A percentile compares a stretch with the other conserved stretches of the same genome.
These are phyloP conservation scores for Paedocypris sp. DNA, from an alignment of 2,113 vertebrate genomes.

Conservation along the genomic window DNA sequence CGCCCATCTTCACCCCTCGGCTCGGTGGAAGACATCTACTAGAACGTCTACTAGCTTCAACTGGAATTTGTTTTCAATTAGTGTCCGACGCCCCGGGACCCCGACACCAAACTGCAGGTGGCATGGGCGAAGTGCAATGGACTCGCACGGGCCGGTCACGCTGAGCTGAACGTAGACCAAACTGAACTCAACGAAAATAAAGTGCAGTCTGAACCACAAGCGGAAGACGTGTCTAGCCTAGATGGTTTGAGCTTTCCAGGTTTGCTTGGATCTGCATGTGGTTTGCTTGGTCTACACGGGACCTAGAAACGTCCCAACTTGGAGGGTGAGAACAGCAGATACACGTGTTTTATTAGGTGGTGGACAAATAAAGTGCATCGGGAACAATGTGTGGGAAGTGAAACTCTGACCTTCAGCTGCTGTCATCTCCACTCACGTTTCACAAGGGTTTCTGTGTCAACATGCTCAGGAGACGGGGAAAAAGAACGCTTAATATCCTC, in stretches of 20 bases:
- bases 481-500: slow-evolving; percentile 49
- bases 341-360: slow-evolving; percentile 55
- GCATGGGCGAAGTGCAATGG: slow-evolving; percentile 40
- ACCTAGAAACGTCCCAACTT: too few relatives aligned
- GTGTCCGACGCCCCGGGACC: slow-evolving; percentile 18
- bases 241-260: too few relatives aligned
- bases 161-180: slow-evolving; percentile 31
- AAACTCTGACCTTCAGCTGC: slow-evolving; percentile 46
- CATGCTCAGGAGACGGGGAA: slow-evolving; percentile 4
- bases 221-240: slow-evolving; percentile 40
- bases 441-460: slow-evolving; percentile 49
- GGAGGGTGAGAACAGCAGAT: too few relatives aligned
- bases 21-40: not conserved
- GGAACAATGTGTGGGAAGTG: slow-evolving; percentile 50
- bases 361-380: slow-evolving; percentile 58
- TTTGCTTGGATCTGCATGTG: not conserved
- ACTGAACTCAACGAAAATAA: slow-evolving; percentile 37
- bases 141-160: slow-evolving; percentile 25
- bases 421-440: slow-evolving; percentile 60
- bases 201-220: slow-evolving; percentile 32
- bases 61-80: not conserved
- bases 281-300: not conserved
- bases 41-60: not conserved
- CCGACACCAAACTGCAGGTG: slow-evolving; percentile 47
- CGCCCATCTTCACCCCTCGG: not conserved